Conservation (phyloP, 2,797 vertebrate species). For the Tachyglossus aculeatus region DNA sequence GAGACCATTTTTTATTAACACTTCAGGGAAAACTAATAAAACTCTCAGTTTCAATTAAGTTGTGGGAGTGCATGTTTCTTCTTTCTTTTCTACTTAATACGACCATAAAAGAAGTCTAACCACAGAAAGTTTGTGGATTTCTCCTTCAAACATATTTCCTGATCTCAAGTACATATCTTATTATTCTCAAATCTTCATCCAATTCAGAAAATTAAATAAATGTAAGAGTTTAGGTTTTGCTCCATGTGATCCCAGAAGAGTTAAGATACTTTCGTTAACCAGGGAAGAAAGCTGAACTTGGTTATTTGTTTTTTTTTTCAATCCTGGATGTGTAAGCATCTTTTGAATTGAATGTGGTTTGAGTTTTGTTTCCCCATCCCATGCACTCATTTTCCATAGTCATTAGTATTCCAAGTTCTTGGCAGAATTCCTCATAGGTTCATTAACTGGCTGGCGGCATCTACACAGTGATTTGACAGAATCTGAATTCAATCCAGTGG, state of each 20-base stretch:
- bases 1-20: slow-evolving; percentile 52
- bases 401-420: too few relatives aligned
- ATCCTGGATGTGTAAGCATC: not conserved
- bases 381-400: too few relatives aligned
- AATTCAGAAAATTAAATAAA: not conserved
- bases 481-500: too few relatives aligned
- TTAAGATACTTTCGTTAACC: not conserved
- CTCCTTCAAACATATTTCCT: not conserved
- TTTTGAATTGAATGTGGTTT: not conserved
- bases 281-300: not conserved
- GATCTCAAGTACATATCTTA: not conserved
- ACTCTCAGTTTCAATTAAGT: slow-evolving; percentile 36
- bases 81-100: not conserved
- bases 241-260: accelerated
- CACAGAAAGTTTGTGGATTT: not conserved
- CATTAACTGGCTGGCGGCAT: too few relatives aligned
- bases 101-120: slow-evolving; percentile 9
- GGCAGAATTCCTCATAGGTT: too few relatives aligned
- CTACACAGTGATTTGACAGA: too few relatives aligned
- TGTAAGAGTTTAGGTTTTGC: not conserved
- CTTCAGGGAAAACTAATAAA: slow-evolving; percentile 57
- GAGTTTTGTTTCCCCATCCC: too few relatives aligned
- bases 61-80: not conserved
- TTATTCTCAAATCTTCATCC: not conserved
- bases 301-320: not conserved